These are phyloP conservation scores for Bombycilla garrulus DNA, from an alignment of 2,113 vertebrate species.

Conservation along the genomic window DNA sequence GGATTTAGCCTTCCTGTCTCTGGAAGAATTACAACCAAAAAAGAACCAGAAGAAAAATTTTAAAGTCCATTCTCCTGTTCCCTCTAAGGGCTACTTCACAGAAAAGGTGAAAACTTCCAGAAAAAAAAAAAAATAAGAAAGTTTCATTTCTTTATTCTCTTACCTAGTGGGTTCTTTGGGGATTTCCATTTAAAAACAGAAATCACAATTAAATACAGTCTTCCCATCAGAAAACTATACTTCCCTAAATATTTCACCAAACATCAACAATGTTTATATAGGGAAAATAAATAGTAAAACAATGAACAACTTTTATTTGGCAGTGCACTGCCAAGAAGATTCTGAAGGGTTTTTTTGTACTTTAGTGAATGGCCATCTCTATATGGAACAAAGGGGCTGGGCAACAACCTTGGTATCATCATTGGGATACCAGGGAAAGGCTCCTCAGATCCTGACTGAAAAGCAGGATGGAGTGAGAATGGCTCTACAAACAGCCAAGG, in stretches of 20 bases:
- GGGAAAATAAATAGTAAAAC: background rate
- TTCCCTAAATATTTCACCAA: conserved; percentile 21
- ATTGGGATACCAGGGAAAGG: background rate
- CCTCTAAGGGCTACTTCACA: background rate
- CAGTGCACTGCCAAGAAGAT: background rate
- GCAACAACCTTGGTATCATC: background rate
- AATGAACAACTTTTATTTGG: background rate
- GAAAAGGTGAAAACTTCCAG: background rate
- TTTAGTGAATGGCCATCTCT: background rate
- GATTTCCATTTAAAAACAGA: background rate
- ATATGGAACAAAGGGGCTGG: background rate
- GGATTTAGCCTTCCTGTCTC: background rate
- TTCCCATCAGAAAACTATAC: background rate
- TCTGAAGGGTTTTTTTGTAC: background rate
- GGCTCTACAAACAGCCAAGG: background rate
- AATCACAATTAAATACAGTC: background rate
- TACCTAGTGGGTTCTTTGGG: background rate
- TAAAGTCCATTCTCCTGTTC: background rate
- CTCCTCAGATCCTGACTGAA: background rate
- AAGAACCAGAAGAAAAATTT: background rate
- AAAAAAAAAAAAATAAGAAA: background rate
- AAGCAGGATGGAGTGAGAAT: background rate
- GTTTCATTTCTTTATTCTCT: background rate
- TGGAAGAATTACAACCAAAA: background rate
- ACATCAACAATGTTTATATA: background rate